Percentiles rank a stretch among this genome's conserved stretches.
Conservation (phyloP, 2,113 vertebrate genomes). For the Atrichornis clamosus region DNA sequence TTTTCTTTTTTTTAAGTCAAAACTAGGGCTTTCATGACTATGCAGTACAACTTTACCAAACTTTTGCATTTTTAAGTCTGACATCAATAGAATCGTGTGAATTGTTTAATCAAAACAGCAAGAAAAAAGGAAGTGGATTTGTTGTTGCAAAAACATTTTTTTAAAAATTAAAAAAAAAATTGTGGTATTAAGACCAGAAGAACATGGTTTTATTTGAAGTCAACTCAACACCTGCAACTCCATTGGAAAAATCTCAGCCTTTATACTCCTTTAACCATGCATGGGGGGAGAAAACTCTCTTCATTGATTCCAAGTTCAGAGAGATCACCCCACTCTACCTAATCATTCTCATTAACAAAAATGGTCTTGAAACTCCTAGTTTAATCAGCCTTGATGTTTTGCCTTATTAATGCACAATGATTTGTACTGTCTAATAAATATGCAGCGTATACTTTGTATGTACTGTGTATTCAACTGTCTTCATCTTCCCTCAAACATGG, state of each 20-base stretch:
- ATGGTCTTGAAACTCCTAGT: slow-evolving; percentile 85
- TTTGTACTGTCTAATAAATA: slow-evolving; percentile 83
- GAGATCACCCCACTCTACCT: neutral
- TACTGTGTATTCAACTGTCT: slow-evolving; percentile 74
- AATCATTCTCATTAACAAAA: neutral
- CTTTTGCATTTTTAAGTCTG: slow-evolving; percentile 6
- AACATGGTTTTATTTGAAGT: slow-evolving; percentile 8
- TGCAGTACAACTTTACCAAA: slow-evolving; percentile 34
- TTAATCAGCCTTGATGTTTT: slow-evolving; percentile 86
- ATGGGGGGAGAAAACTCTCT: neutral
- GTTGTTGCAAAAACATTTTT: neutral
- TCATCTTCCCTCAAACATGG: slow-evolving; percentile 54
- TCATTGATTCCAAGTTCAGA: neutral
- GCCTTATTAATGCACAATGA: slow-evolving; percentile 95
- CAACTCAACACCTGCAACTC: neutral
- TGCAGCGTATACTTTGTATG: slow-evolving; percentile 72
- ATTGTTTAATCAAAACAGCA: slow-evolving; percentile 10
- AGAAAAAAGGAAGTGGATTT: neutral
- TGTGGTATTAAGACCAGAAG: slow-evolving; percentile 5
- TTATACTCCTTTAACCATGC: neutral
- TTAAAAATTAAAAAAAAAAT: neutral
- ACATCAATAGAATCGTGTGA: slow-evolving; percentile 42
- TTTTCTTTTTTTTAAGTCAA: slow-evolving; percentile 5
- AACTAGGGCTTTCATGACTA: slow-evolving; percentile 87
- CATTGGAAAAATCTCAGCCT: slow-evolving; percentile 40